Evolutionary conservation across 2,888 invertebrate species (phyloP), one percentile per base, ranked within the genome.

Genomic region (Chirona hameri): DNA sequence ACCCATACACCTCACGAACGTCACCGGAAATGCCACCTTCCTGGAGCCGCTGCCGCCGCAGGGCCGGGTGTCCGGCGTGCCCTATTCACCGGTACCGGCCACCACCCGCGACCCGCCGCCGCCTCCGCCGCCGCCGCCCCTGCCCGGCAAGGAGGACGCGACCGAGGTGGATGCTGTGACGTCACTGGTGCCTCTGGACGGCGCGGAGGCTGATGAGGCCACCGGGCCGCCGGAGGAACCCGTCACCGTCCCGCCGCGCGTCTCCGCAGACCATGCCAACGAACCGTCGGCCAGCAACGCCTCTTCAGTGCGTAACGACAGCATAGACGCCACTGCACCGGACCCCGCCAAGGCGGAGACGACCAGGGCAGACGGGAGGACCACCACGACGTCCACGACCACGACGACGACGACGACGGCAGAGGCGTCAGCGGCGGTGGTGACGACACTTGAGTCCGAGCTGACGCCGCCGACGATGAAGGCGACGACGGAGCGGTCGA

Each of bases 11-110:
- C 9, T 5, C 12, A 24, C n/a, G 2, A 69, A 69, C 69, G 12
- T 12, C 29, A 29, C 29, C 69, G 29, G 10, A 27, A 29, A 29
- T 3, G 18, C 0, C 31, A 21, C 39, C 9, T 4, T 7, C n/a
- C 39, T 39, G 72, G 72, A 76, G 72, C 72, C 72, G 39, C 21
- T 39, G 39, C 39, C 72, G 39, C 72, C 72, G 18, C 72, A 76
- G 72, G 21, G 72, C 3, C 72, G 39, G 39, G 18, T 76, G 18
- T 29, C 31, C 18, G 72, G 5, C 18, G 72, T 18, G 72, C 39
- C 72, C 15, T 76, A 76, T 39, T 4, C n/a, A 0, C 39, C 21
- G 18, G 39, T 39, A 2, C 72, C 72, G n/a, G 39, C 31, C 18
- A 76, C 72, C 15, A 31, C 72, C 18, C 10, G 29, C 14, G 18